Evolutionary conservation across 2,888 invertebrate genomes (phyloP), one percentile per base, ranked within the genome.

Genomic region (Caenorhabditis japonica): DNA sequence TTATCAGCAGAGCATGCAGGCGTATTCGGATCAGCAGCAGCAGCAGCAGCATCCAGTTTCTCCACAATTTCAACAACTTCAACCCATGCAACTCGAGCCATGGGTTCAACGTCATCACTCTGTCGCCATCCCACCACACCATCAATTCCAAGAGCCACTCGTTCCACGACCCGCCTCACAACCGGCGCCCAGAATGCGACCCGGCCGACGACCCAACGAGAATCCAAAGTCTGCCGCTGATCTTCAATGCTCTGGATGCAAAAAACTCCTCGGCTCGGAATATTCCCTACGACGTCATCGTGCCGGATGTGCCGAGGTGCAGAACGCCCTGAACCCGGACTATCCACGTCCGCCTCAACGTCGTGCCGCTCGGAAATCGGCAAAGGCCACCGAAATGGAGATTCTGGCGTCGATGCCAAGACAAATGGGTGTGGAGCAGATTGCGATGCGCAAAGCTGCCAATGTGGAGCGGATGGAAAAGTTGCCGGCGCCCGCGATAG

Each of bases 221-320:
- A 38, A 34, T 8, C 59, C 59, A 1, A 41, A 33, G 15, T 10
- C 36, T 1, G 25, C 47, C 8, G 5, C n/a, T 0, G 30, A 60
- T 3, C 56, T 36, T 4, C 25, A 12, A 15, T 73, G 73, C 41
- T 17, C 56, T 2, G 73, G 60, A 19, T 73, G 73, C 25, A 44
- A 53, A 2, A 49, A 58, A n/a, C 7, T 44, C 3, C 43, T 70
- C 21, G 62, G 53, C 12, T 68, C 77, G 1, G 77, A 74, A 36
- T 75, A 77, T 36, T 66, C 74, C 1, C 59, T 77, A 0, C 25
- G 74, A 39, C 34, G 77, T 21, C 77, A 77, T 47, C 61, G 74
- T 4, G 38, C 33, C 3, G 47, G 38, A 0, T 77, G 77, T 15
- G 21, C 44, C 4, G 51, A 66, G 13, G 51, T 53, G 21, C 52